Evolutionary conservation across 2,888 invertebrate species (phyloP).

Genomic region (Escarpia spicata): DNA sequence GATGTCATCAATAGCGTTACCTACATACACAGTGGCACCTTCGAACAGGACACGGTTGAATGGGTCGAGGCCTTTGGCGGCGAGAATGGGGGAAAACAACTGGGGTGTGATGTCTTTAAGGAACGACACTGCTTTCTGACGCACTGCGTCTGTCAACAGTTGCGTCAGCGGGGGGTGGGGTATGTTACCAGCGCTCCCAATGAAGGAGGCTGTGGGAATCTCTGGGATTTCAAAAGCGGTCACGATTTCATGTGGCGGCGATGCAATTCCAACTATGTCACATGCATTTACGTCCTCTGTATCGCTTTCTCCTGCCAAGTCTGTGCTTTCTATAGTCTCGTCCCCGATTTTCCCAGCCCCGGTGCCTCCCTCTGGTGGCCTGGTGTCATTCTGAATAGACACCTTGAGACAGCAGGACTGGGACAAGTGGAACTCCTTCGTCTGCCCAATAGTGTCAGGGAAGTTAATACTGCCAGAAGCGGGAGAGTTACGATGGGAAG

Average conservation of each 20-base stretch:
- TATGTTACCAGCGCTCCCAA: not conserved
- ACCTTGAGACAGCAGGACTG: not conserved
- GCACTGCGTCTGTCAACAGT: not conserved
- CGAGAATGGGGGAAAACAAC: not conserved
- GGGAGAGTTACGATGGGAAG: not conserved
- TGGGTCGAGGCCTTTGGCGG: constrained; percentile 1
- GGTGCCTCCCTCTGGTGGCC: not conserved
- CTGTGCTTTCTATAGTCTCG: not conserved
- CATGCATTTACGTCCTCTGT: not conserved
- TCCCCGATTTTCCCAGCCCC: not conserved
- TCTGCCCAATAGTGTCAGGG: not conserved
- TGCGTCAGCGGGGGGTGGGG: not conserved
- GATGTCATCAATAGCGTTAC: not conserved
- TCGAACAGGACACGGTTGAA: not conserved
- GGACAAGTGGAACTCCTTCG: not conserved
- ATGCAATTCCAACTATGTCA: not conserved
- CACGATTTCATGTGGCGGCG: not conserved
- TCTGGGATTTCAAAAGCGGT: not conserved
- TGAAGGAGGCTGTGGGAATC: not conserved
- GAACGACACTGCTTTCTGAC: not conserved
- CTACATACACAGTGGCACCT: not conserved
- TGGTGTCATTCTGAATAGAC: not conserved
- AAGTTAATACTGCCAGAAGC: not conserved
- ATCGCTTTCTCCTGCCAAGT: not conserved
- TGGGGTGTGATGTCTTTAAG: not conserved